phyloP scores from a whole-genome alignment of 2,888 invertebrate genomes.

The Sphaeridia pumilis region DNA sequence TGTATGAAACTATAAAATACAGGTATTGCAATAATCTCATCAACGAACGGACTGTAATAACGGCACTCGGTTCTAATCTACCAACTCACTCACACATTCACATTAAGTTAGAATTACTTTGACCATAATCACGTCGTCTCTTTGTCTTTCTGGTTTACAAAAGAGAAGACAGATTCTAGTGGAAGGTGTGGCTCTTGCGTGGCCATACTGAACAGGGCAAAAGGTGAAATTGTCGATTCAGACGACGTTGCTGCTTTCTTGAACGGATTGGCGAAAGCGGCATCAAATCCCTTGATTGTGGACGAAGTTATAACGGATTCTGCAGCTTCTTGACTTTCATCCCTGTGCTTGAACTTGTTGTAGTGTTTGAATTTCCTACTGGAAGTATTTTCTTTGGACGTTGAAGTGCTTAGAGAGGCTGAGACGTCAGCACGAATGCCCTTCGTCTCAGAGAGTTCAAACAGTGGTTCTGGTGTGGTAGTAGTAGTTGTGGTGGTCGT shows the following conservation, averaged over 20 bases:
- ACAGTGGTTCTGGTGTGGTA: not conserved
- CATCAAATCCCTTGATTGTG: conserved; percentile 5
- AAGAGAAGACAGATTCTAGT: conserved; percentile 68
- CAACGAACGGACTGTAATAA: too few relatives aligned
- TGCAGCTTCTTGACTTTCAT: conserved; percentile 13
- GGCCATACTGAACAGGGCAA: conserved; percentile 51
- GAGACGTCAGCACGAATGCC: conserved; percentile 6
- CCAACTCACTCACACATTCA: too few relatives aligned
- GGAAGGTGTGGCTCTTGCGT: conserved; percentile 69
- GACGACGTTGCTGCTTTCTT: not conserved
- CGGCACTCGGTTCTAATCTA: too few relatives aligned
- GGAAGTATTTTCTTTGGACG: conserved; percentile 12
- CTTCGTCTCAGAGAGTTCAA: not conserved
- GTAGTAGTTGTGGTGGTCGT: not conserved
- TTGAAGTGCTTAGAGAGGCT: conserved; percentile 7
- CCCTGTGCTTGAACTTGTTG: conserved; percentile 12
- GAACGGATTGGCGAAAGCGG: not conserved
- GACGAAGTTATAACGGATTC: conserved; percentile 11
- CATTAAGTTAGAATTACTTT: too few relatives aligned
- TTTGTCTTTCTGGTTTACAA: conserved; percentile 48
- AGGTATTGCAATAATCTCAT: too few relatives aligned
- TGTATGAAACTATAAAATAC: too few relatives aligned
- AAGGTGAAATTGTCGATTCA: conserved; percentile 8
- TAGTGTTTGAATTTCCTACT: conserved; percentile 11
- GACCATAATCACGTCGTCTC: not conserved